A percentile compares a stretch with the other conserved stretches of the same genome.
phyloP scores from a whole-genome alignment of 2,888 invertebrate genomes.

The Acanthosepion lycidas region DNA sequence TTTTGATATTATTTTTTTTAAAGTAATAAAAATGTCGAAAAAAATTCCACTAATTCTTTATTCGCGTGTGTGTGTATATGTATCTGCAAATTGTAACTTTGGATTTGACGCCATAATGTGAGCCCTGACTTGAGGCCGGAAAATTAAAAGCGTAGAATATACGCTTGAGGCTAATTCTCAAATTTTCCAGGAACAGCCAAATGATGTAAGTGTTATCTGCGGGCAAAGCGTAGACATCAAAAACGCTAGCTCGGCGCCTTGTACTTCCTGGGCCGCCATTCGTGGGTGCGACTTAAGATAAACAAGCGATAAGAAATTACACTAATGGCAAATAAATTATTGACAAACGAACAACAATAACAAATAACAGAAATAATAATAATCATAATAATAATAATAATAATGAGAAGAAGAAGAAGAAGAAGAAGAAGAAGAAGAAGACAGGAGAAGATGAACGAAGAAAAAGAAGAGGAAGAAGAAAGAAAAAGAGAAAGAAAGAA shows the following conservation, averaged over 20 bases:
- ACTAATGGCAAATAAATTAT: slow-evolving; percentile 33
- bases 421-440: not conserved
- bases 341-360: not conserved
- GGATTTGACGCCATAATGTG: not conserved
- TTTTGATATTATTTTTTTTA: too few species aligned
- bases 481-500: too few species aligned
- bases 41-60: too few species aligned
- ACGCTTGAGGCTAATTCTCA: not conserved
- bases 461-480: too few species aligned
- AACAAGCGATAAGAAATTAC: slow-evolving; percentile 33
- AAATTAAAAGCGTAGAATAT: not conserved
- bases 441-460: not conserved
- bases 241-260: slow-evolving; percentile 2
- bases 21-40: too few species aligned
- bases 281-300: not conserved
- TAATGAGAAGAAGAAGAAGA: not conserved
- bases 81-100: too few species aligned
- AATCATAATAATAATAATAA: not conserved
- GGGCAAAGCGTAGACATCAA: not conserved
- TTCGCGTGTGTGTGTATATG: not conserved
- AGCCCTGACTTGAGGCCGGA: not conserved
- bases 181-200: not conserved
- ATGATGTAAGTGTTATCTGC: not conserved
- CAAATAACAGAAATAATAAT: not conserved
- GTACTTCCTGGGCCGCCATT: not conserved